Evolutionary conservation across 2,888 invertebrate genomes (phyloP).

Genomic region (Dicranocentrus wangi): DNA sequence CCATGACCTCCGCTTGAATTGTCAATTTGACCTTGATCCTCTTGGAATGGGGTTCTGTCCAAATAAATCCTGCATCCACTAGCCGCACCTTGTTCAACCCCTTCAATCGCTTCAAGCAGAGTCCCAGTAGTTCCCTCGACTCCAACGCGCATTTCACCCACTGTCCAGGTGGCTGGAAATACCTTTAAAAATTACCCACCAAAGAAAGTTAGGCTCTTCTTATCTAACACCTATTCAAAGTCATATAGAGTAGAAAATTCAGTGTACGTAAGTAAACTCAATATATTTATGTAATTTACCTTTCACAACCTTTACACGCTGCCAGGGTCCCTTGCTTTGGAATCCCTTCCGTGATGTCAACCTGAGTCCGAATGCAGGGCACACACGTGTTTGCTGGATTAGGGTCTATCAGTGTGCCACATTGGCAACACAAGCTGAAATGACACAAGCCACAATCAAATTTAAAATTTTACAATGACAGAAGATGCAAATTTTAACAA

Average conservation of each 20-base stretch:
- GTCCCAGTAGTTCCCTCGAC: conserved; percentile 88
- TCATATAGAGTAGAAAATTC: too few relatives aligned
- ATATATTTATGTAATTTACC: conserved; percentile 77
- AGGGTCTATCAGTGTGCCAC: conserved; percentile 91
- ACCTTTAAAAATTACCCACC: conserved; percentile 79
- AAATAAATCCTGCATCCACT: conserved; percentile 96
- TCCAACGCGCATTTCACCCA: conserved; percentile 91
- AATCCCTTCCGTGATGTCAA: conserved; percentile 97
- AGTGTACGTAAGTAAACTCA: too few relatives aligned
- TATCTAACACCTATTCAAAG: too few relatives aligned
- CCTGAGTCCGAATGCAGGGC: conserved; percentile 89
- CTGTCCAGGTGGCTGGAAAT: conserved; percentile 91
- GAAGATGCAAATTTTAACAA: neutral
- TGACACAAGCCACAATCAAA: conserved; percentile 29
- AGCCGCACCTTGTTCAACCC: conserved; percentile 91
- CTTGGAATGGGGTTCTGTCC: conserved; percentile 99
- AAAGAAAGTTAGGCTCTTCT: too few relatives aligned
- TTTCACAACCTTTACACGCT: conserved; percentile 94
- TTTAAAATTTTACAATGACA: neutral
- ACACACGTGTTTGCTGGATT: conserved; percentile 99
- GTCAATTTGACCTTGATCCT: conserved; percentile 94
- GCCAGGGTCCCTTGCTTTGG: conserved; percentile 93
- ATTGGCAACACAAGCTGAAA: conserved; percentile 91
- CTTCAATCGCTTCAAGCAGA: conserved; percentile 94
- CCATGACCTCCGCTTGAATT: conserved; percentile 94